These are phyloP conservation scores for Allolobophora icterica DNA, from an alignment of 2,888 invertebrate genomes.

Conservation along the genomic window DNA sequence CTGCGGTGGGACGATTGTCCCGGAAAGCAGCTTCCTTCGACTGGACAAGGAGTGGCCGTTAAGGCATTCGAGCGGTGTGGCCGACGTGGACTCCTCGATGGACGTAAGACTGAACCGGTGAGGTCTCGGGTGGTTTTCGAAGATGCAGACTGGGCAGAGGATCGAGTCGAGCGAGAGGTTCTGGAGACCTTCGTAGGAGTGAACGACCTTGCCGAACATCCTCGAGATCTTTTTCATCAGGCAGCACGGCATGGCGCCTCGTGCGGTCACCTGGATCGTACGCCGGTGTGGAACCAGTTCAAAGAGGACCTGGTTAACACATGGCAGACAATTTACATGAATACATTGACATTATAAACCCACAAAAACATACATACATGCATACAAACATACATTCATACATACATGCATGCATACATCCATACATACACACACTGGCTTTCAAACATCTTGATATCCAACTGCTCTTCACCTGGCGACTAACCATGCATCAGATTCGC, in stretches of 20 bases:
- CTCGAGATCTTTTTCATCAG: conserved; percentile 36
- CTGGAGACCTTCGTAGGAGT: conserved; percentile 46
- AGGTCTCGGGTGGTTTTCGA: conserved; percentile 37
- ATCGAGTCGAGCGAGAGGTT: conserved; percentile 44
- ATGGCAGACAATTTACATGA: too few species aligned
- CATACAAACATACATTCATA: too few species aligned
- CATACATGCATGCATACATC: neutral
- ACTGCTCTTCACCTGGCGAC: too few species aligned
- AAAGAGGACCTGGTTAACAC: conserved; percentile 39
- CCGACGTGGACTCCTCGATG: neutral
- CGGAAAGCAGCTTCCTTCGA: conserved; percentile 35
- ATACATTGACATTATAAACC: too few species aligned
- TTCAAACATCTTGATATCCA: too few species aligned
- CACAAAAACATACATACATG: neutral
- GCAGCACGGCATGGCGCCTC: conserved; percentile 47
- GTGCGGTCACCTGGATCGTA: conserved; percentile 43
- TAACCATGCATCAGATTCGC: too few species aligned
- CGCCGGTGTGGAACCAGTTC: conserved; percentile 46
- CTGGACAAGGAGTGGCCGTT: conserved; percentile 44
- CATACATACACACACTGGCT: neutral
- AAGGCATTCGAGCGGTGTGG: conserved; percentile 28
- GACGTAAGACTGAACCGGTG: conserved; percentile 39
- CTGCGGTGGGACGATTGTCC: conserved; percentile 41
- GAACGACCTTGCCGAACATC: conserved; percentile 44
- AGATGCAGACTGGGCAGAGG: conserved; percentile 47